Conservation (phyloP, 1,140 invertebrate species). For the Euura saliciscinereae region DNA sequence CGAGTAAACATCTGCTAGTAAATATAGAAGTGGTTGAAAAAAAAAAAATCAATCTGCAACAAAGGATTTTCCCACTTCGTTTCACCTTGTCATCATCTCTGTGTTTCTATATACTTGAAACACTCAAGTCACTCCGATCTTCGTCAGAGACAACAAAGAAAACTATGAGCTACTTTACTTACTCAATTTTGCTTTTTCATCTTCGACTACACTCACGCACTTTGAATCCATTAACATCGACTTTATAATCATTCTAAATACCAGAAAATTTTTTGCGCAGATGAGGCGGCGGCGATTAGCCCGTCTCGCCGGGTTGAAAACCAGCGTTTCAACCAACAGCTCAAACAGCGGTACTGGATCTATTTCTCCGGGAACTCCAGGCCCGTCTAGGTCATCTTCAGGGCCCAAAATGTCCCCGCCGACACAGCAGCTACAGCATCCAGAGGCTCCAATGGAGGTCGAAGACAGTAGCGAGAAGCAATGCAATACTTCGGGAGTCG, state of each 20-base stretch:
- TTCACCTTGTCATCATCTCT: too few species aligned
- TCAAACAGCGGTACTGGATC: conserved; percentile 25
- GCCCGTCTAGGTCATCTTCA: conserved; percentile 46
- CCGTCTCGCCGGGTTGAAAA: conserved; percentile 63
- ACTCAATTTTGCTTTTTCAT: too few species aligned
- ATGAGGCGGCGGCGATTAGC: conserved; percentile 73
- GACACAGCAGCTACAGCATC: conserved; percentile 38
- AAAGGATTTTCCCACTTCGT: too few species aligned
- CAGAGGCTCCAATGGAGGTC: conserved; percentile 63
- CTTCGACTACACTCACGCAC: too few species aligned
- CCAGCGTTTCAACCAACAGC: conserved; percentile 27
- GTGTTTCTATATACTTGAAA: background rate
- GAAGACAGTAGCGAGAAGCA: conserved; percentile 63
- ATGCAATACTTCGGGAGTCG: conserved; percentile 59
- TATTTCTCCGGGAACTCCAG: conserved; percentile 40
- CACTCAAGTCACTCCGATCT: background rate
- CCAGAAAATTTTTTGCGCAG: conserved; percentile 52
- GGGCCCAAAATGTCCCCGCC: conserved; percentile 44
- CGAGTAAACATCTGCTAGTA: background rate
- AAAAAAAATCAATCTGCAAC: too few species aligned
- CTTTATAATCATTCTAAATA: too few species aligned
- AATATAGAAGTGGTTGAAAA: background rate
- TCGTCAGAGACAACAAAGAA: too few species aligned
- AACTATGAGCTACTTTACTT: too few species aligned
- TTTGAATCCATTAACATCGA: too few species aligned